Evolutionary conservation across 2,888 invertebrate genomes (phyloP).

Genomic region (Leistus spinibarbis): DNA sequence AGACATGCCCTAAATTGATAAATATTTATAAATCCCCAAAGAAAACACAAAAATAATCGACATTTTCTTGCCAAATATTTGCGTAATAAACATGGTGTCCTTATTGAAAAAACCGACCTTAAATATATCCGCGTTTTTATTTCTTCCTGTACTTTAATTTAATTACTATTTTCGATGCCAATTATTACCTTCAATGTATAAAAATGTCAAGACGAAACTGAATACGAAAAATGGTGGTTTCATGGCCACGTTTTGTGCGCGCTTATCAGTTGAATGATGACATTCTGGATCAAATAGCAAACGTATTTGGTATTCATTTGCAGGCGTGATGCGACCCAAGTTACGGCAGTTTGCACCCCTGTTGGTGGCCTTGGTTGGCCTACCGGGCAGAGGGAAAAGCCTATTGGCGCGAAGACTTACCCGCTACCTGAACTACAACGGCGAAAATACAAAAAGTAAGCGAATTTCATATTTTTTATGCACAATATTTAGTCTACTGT

Average conservation of each 20-base stretch:
- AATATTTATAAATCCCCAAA: too few relatives aligned
- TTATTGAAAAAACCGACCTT: background rate
- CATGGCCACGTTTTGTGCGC: background rate
- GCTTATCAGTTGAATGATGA: constrained; percentile 2
- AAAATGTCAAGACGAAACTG: background rate
- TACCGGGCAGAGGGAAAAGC: constrained; percentile 93
- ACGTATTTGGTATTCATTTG: background rate
- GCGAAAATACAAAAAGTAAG: constrained; percentile 81
- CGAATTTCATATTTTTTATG: background rate
- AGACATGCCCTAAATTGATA: background rate
- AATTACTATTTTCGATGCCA: background rate
- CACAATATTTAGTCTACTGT: background rate
- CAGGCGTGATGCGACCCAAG: constrained; percentile 45
- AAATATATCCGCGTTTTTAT: background rate
- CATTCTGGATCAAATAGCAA: background rate
- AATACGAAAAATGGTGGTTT: background rate
- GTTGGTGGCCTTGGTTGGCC: constrained; percentile 86
- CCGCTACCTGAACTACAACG: constrained; percentile 90
- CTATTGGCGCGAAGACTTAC: constrained; percentile 86
- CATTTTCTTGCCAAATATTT: background rate
- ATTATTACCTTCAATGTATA: background rate
- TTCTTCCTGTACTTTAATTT: background rate
- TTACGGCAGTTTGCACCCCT: constrained; percentile 69
- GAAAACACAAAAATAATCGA: too few relatives aligned
- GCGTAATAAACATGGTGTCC: background rate